phyloP scores from a whole-genome alignment of 2,888 invertebrate species.

The Tholera decimalis region DNA sequence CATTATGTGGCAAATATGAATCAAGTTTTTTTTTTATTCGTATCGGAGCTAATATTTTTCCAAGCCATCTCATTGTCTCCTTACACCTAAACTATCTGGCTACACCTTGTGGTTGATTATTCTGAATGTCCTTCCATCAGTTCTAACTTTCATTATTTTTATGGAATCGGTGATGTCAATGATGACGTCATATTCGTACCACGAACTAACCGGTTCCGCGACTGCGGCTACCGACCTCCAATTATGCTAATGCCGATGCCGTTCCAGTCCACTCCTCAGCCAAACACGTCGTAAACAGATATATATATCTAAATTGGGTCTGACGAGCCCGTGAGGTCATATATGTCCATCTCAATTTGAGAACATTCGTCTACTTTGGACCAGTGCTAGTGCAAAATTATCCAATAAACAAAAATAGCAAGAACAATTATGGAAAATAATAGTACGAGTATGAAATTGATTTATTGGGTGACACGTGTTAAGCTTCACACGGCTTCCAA shows the following conservation, averaged over 20 bases:
- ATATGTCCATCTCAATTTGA: slow-evolving; percentile 50
- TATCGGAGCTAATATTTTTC: not conserved
- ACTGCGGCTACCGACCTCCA: slow-evolving; percentile 81
- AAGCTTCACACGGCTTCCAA: slow-evolving; percentile 53
- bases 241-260: slow-evolving; percentile 84
- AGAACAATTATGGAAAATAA: slow-evolving; percentile 21
- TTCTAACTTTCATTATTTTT: slow-evolving; percentile 53
- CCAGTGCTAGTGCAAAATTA: slow-evolving; percentile 28
- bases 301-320: slow-evolving; percentile 62
- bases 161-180: slow-evolving; percentile 80
- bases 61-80: not conserved
- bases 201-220: slow-evolving; percentile 83
- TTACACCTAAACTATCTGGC: not conserved
- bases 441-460: slow-evolving; percentile 1
- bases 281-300: slow-evolving; percentile 65
- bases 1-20: not conserved
- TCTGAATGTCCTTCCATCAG: slow-evolving; percentile 1
- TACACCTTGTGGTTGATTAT: not conserved
- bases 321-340: slow-evolving; percentile 62
- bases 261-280: slow-evolving; percentile 73
- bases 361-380: slow-evolving; percentile 19
- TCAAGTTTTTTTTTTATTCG: not conserved
- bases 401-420: slow-evolving; percentile 27
- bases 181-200: slow-evolving; percentile 83
- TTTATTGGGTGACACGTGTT: slow-evolving; percentile 54